phyloP scores from a whole-genome alignment of 2,888 invertebrate species.

The Melitaea athalia region DNA sequence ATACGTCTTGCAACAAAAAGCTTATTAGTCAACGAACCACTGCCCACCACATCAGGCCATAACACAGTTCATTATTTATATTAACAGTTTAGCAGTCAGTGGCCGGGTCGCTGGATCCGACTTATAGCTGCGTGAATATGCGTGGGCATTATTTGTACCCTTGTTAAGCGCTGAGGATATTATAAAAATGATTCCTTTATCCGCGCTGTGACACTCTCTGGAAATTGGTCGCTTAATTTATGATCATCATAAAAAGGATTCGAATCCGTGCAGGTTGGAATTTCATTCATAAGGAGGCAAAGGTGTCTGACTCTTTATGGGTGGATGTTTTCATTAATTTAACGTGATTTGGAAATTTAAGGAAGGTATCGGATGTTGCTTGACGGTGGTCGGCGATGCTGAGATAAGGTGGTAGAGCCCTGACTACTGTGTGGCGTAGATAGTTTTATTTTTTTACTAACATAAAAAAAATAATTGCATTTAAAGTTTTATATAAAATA shows the following conservation, averaged over 20 bases:
- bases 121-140: constrained; percentile 80
- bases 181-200: constrained; percentile 83
- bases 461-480: background rate
- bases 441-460: constrained; percentile 6
- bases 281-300: constrained; percentile 83
- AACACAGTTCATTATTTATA: constrained; percentile 82
- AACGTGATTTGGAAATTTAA: constrained; percentile 70
- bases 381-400: constrained; percentile 59
- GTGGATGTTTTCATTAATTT: constrained; percentile 82
- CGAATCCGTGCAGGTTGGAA: constrained; percentile 76
- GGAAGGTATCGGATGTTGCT: constrained; percentile 67
- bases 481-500: background rate
- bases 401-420: constrained; percentile 64
- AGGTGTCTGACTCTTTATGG: constrained; percentile 82
- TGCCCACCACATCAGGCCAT: constrained; percentile 73
- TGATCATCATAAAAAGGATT: constrained; percentile 80
- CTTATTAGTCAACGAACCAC: constrained; percentile 75
- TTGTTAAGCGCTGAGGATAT: constrained; percentile 81
- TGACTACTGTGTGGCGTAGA: constrained; percentile 60
- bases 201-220: constrained; percentile 79
- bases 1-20: constrained; percentile 67
- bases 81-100: constrained; percentile 82
- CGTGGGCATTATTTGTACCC: constrained; percentile 82
- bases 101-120: constrained; percentile 70
- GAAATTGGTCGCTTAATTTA: constrained; percentile 81